Evolutionary conservation across 2,888 invertebrate species (phyloP).

Genomic region (Scrobipalpa atriplicella): DNA sequence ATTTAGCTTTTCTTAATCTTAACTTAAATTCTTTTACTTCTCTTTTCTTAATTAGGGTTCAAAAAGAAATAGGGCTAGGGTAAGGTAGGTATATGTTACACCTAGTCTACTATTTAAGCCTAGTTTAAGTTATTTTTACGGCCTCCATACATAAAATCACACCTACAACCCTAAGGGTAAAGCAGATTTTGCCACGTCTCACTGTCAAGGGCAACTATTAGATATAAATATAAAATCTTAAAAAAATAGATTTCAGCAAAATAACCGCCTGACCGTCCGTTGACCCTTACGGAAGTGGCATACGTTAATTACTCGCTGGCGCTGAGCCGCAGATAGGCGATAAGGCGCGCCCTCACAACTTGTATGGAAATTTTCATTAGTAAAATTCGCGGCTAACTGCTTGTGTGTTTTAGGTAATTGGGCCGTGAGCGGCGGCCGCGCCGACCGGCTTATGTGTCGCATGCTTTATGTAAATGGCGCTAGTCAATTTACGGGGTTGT

Average conservation of each 20-base stretch:
- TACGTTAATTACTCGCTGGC: constrained; percentile 64
- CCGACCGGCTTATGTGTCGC: constrained; percentile 56
- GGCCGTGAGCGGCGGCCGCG: constrained; percentile 62
- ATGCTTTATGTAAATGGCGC: constrained; percentile 62
- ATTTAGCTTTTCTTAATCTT: no score
- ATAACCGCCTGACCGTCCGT: background rate
- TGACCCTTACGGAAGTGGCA: constrained; percentile 42
- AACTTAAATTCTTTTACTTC: no score
- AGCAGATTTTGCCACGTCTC: no score
- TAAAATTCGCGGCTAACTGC: constrained; percentile 75
- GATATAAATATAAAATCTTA: no score
- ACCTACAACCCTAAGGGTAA: no score
- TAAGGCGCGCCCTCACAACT: constrained; percentile 70
- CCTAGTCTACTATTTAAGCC: no score
- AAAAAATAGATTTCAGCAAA: background rate
- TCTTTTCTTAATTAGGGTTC: no score
- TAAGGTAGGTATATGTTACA: no score
- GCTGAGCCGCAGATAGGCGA: constrained; percentile 74
- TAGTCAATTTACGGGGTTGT: constrained; percentile 52
- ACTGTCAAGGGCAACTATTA: no score
- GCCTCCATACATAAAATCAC: no score
- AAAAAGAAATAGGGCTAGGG: no score
- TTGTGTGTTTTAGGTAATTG: constrained; percentile 79
- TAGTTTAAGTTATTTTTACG: no score
- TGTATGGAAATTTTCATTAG: constrained; percentile 77